Percentiles rank a stretch among this genome's conserved stretches.
Evolutionary conservation across 1,140 invertebrate species (phyloP).

Genomic region (Lepidurus packardi): DNA sequence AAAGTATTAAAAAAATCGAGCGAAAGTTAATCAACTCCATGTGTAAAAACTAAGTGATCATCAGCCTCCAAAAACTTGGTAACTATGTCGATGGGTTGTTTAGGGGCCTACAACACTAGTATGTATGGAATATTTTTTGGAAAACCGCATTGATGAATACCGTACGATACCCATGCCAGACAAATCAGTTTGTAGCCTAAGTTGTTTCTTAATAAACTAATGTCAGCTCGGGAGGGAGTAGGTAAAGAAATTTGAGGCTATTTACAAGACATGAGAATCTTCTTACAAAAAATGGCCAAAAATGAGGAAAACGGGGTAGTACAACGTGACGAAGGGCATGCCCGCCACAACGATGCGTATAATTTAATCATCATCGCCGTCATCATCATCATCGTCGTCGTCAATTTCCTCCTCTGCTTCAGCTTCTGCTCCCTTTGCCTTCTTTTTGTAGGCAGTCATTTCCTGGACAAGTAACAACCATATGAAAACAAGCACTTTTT

Average conservation of each 20-base stretch:
- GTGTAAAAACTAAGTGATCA: slow-evolving; percentile 7
- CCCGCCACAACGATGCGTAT: not conserved
- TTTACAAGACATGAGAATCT: slow-evolving; percentile 19
- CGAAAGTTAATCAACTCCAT: not conserved
- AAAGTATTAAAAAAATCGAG: not conserved
- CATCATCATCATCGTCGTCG: slow-evolving; percentile 34
- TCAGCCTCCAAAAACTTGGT: not conserved
- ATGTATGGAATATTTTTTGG: slow-evolving; percentile 17
- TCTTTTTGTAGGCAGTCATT: slow-evolving; percentile 76
- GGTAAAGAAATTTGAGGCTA: slow-evolving; percentile 22
- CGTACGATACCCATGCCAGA: slow-evolving; percentile 17
- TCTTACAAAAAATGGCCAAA: slow-evolving; percentile 9
- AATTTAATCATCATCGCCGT: slow-evolving; percentile 13
- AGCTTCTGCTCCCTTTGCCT: slow-evolving; percentile 51
- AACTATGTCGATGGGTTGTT: slow-evolving; percentile 10
- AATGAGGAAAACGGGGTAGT: slow-evolving; percentile 21
- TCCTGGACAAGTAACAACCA: slow-evolving; percentile 50
- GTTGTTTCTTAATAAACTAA: not conserved
- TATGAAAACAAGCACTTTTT: not conserved
- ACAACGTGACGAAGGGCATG: not conserved
- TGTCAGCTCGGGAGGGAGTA: slow-evolving; percentile 20
- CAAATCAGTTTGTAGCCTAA: not conserved
- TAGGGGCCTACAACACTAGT: not conserved
- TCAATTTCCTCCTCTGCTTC: slow-evolving; percentile 39
- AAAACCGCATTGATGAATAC: not conserved